Evolutionary conservation across 2,113 vertebrate species (phyloP).

Genomic region (Sylvicapra grimmia): DNA sequence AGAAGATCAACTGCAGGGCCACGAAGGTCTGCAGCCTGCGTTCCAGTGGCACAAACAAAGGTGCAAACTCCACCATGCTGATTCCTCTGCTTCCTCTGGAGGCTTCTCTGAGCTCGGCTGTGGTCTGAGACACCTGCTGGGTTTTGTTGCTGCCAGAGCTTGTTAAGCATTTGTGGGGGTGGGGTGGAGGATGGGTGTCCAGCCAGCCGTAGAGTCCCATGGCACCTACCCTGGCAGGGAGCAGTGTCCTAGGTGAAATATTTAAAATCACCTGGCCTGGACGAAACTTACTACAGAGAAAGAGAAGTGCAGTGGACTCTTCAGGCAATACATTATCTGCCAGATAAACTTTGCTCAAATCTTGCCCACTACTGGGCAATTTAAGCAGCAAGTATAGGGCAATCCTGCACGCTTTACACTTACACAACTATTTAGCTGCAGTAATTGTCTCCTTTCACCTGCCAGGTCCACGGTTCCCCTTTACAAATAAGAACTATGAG

Average conservation of each 20-base stretch:
- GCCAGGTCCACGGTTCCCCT: not conserved
- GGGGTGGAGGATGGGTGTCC: not conserved
- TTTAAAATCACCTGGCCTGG: not conserved
- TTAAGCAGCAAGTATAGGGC: not conserved
- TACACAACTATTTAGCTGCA: not conserved
- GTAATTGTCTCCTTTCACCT: not conserved
- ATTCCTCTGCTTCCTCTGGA: not conserved
- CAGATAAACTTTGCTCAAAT: not conserved
- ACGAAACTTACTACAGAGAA: not conserved
- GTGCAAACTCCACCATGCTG: not conserved
- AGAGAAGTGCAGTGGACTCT: not conserved
- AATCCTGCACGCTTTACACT: not conserved
- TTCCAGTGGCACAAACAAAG: not conserved
- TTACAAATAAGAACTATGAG: not conserved
- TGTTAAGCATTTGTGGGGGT: not conserved
- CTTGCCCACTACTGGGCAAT: not conserved
- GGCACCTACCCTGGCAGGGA: not conserved
- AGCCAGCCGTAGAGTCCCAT: not conserved
- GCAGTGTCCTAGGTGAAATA: not conserved
- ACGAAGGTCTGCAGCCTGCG: not conserved
- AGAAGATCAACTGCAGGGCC: not conserved
- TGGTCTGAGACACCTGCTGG: not conserved
- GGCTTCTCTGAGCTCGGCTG: fast-evolving
- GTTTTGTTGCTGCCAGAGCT: not conserved
- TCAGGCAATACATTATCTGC: not conserved